Conservation (phyloP, 2,888 invertebrate species). For the Eubasilissa splendida region DNA sequence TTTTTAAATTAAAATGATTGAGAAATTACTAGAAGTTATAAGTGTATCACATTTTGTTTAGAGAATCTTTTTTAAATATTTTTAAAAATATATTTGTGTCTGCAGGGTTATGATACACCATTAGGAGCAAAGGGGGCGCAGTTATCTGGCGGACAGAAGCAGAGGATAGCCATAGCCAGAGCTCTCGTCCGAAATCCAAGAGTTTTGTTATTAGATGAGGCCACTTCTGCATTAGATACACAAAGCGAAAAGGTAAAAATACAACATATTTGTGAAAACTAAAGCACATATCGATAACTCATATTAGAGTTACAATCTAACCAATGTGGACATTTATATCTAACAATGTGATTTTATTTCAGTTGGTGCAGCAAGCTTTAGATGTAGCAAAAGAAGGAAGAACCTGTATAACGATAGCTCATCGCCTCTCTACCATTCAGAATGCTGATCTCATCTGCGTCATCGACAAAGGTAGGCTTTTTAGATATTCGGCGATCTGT, state of each 20-base stretch:
- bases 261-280: neutral
- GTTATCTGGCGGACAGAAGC: slow-evolving; percentile 83
- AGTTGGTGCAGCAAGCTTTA: slow-evolving; percentile 86
- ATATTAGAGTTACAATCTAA: neutral
- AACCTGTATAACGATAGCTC: slow-evolving; percentile 89
- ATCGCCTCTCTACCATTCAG: slow-evolving; percentile 86
- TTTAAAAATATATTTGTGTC: too few relatives aligned
- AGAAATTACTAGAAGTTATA: too few relatives aligned
- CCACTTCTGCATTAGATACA: slow-evolving; percentile 81
- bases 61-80: too few relatives aligned
- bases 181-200: slow-evolving; percentile 77
- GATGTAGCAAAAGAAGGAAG: slow-evolving; percentile 83
- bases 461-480: slow-evolving; percentile 77
- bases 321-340: neutral
- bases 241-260: slow-evolving; percentile 77
- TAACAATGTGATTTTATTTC: slow-evolving; percentile 50
- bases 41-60: too few relatives aligned
- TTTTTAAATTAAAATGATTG: too few relatives aligned
- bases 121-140: slow-evolving; percentile 81
- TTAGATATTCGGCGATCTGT: too few relatives aligned
- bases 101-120: slow-evolving; percentile 80
- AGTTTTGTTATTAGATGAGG: slow-evolving; percentile 78
- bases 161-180: slow-evolving; percentile 81
- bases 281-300: neutral
- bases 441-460: slow-evolving; percentile 89